Conservation (phyloP, 2,113 vertebrate species). For the Bufo bufo region DNA sequence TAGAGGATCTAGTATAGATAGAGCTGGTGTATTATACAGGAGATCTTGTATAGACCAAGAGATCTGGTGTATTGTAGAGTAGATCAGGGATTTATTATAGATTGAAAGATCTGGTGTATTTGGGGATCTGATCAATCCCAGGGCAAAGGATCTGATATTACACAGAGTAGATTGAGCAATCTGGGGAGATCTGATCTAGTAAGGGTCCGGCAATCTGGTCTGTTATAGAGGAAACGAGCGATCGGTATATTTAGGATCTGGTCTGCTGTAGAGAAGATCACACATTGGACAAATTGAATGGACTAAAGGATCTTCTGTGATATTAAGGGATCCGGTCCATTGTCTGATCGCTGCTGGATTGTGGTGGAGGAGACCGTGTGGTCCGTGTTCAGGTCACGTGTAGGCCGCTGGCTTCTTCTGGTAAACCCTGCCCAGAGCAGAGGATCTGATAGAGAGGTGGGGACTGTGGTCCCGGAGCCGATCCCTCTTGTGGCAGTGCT, state of each 20-base stretch:
- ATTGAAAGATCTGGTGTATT: neutral
- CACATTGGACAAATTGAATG: too few species aligned
- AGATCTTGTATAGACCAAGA: neutral
- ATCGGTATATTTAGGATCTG: neutral
- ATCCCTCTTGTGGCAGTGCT: neutral
- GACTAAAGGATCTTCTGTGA: too few species aligned
- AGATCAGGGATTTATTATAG: neutral
- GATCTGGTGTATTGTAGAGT: neutral
- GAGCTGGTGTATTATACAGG: neutral
- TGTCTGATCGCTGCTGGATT: neutral
- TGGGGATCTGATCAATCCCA: neutral
- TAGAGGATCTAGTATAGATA: neutral
- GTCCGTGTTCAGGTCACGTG: neutral
- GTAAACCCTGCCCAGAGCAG: neutral
- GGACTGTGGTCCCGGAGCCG: neutral
- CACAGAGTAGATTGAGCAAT: too few species aligned
- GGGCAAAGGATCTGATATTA: too few species aligned
- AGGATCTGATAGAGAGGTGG: neutral
- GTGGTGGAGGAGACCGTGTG: neutral
- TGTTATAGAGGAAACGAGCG: neutral
- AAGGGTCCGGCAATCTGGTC: neutral
- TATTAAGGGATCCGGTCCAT: neutral
- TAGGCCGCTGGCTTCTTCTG: neutral
- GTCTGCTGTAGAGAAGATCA: neutral
- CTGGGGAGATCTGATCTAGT: neutral